These are phyloP conservation scores for Sinohyriopsis cumingii DNA, from an alignment of 2,888 invertebrate genomes.

Conservation along the genomic window DNA sequence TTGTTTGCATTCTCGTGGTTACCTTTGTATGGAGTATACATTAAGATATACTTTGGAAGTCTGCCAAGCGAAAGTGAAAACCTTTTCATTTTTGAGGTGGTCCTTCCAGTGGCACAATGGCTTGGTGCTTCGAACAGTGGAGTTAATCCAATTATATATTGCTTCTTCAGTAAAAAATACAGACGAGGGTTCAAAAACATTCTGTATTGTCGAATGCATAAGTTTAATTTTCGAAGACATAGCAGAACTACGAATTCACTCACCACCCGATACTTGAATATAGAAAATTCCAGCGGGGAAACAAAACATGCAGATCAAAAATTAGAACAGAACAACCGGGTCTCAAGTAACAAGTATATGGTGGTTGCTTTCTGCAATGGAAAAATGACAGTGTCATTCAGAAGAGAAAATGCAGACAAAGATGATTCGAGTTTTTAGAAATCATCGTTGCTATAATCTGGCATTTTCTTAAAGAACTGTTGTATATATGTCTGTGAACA, in stretches of 20 bases:
- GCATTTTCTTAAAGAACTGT: not conserved
- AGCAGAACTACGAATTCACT: constrained; percentile 22
- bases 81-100: constrained; percentile 79
- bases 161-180: constrained; percentile 96
- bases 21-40: constrained; percentile 83
- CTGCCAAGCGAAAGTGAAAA: constrained; percentile 5
- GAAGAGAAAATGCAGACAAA: constrained; percentile 31
- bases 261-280: constrained; percentile 27
- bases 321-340: constrained; percentile 13
- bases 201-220: constrained; percentile 24
- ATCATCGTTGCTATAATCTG: not conserved
- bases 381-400: constrained; percentile 40
- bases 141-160: constrained; percentile 94
- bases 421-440: constrained; percentile 32
- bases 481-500: no score
- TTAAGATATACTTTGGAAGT: constrained; percentile 80
- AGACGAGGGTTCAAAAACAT: constrained; percentile 82
- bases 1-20: constrained; percentile 94
- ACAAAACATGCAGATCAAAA: constrained; percentile 8
- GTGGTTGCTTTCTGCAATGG: constrained; percentile 41
- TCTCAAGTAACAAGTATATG: constrained; percentile 34
- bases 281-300: constrained; percentile 20
- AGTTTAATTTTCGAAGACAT: constrained; percentile 12
- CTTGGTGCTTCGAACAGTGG: constrained; percentile 94
- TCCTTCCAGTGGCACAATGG: constrained; percentile 94